Evolutionary conservation across 1,140 invertebrate genomes (phyloP), one percentile per base, ranked within the genome.

Genomic region (Doryteuthis pealeii): DNA sequence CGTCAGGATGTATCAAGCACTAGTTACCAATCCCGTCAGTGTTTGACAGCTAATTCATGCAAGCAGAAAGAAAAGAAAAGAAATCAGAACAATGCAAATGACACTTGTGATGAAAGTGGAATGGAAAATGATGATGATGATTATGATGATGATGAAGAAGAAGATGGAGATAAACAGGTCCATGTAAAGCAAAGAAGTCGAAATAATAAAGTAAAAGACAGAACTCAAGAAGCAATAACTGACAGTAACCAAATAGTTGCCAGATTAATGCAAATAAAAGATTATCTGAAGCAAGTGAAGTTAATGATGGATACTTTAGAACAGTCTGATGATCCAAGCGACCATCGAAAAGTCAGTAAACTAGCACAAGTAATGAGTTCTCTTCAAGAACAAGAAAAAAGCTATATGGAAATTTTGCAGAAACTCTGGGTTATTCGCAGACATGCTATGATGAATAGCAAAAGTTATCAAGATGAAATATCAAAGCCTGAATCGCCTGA

Each of bases 261-360:
- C 18, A 76, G 86, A 73, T 76, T 88, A 45, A 85, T 87, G 83
- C 87, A 88, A 79, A 87, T 88, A n/a, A 72, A 85, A 75, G 87
- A 87, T 49, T 88, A 87, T 72, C 84, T 87, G n/a, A 87, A 87
- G 76, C 87, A 88, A 73, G 84, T 86, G 1, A 82, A 79, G 28
- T 77, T 82, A 32, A 88, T 87, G 86, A 83, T 86, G 80, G 83
- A 87, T n/a, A 80, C 81, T 22, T 72, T 88, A n/a, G 75, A 84
- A 45, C 85, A 85, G 58, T 81, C 83, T n/a, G 82, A 81, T 35
- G 82, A 87, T 77, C 78, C 81, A 76, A 76, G 18, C 32, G 79
- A 79, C 62, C 32, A 70, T n/a, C 65, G 76, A 31, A 78, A 77
- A 72, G 74, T 73, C 14, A 69, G 69, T 76, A 76, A 81, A 69